phyloP scores from a whole-genome alignment of 2,888 invertebrate species.

The Oegoconia quadripuncta region DNA sequence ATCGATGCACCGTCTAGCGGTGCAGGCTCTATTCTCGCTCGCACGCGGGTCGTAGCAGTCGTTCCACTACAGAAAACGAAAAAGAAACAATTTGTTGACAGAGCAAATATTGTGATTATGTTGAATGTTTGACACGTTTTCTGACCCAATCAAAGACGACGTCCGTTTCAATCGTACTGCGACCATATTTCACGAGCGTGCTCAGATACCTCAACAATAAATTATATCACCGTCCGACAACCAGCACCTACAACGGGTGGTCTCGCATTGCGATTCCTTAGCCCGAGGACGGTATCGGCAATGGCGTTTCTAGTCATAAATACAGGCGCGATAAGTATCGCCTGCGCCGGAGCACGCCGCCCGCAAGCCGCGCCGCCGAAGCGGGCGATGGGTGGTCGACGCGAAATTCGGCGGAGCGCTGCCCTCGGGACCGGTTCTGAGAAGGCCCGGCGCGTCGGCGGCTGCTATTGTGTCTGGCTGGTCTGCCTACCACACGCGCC shows the following conservation, averaged over 20 bases:
- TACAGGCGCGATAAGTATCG: slow-evolving; percentile 71
- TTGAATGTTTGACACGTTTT: background rate
- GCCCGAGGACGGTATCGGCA: slow-evolving; percentile 41
- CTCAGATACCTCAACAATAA: slow-evolving; percentile 22
- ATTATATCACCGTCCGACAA: slow-evolving; percentile 32
- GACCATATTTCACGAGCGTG: slow-evolving; percentile 4
- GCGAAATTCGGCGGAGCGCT: slow-evolving; percentile 74
- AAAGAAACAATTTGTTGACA: slow-evolving; percentile 20
- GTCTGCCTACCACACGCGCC: slow-evolving; percentile 53
- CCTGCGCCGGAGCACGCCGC: slow-evolving; percentile 20
- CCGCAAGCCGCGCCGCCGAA: slow-evolving; percentile 20
- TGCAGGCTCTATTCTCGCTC: slow-evolving; percentile 41
- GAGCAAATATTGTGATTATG: too few relatives aligned
- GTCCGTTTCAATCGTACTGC: background rate
- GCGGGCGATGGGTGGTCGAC: slow-evolving; percentile 69
- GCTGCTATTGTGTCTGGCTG: slow-evolving; percentile 70
- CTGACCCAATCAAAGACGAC: background rate
- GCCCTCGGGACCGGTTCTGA: slow-evolving; percentile 67
- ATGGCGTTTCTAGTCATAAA: slow-evolving; percentile 70
- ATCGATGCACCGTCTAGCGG: slow-evolving; percentile 51
- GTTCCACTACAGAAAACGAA: slow-evolving; percentile 21
- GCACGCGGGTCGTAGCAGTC: slow-evolving; percentile 19
- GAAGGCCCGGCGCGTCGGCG: slow-evolving; percentile 55
- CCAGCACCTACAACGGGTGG: slow-evolving; percentile 52
- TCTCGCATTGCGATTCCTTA: slow-evolving; percentile 47